Evolutionary conservation across 1,140 invertebrate genomes (phyloP).

Genomic region (Nasonia vitripennis): DNA sequence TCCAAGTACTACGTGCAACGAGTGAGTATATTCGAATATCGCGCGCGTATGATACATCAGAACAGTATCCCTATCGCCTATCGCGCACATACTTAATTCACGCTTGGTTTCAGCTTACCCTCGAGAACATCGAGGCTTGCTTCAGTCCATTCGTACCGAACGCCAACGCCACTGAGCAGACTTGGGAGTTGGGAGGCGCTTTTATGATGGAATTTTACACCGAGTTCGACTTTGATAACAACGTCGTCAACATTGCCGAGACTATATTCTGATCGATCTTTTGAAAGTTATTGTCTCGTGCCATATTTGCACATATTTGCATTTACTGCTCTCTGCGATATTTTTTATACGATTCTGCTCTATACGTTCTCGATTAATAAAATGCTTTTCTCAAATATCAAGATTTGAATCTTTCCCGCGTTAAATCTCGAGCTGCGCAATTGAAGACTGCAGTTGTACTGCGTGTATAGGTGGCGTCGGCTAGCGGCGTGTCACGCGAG

Average conservation of each 20-base stretch:
- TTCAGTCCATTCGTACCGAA: constrained; percentile 60
- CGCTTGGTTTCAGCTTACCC: constrained; percentile 57
- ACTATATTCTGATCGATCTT: constrained; percentile 55
- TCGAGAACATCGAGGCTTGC: constrained; percentile 56
- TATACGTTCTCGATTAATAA: no score
- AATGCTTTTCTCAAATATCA: no score
- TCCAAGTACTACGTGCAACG: constrained; percentile 83
- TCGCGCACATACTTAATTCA: background rate
- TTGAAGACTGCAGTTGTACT: no score
- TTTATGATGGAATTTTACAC: constrained; percentile 69
- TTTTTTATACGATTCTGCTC: background rate
- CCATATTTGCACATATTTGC: background rate
- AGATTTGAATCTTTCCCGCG: background rate
- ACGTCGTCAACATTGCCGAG: constrained; percentile 54
- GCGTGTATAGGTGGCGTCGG: background rate
- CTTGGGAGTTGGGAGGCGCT: constrained; percentile 64
- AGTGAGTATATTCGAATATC: constrained; percentile 65
- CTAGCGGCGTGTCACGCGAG: background rate
- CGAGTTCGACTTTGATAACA: constrained; percentile 61
- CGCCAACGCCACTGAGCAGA: background rate
- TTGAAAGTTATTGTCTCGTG: background rate
- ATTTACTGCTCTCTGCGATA: background rate
- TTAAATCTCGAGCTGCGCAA: background rate
- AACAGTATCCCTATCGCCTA: background rate
- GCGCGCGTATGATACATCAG: no score